Conservation (phyloP, 2,888 invertebrate species). For the Phorcus lineatus region DNA sequence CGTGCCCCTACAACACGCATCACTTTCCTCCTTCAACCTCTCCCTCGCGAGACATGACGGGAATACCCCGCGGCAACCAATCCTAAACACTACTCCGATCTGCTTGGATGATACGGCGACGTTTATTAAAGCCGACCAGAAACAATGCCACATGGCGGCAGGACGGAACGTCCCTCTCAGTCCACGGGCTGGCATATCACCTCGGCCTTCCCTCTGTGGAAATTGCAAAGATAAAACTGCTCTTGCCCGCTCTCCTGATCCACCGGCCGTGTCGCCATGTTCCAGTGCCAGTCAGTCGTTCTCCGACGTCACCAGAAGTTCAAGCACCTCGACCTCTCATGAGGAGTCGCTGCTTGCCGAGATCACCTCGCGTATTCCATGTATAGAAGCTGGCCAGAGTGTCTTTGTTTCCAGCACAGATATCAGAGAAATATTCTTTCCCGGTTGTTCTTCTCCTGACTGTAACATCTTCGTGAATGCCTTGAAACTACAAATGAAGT, state of each 20-base stretch:
- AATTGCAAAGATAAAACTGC: too few species aligned
- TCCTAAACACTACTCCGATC: too few species aligned
- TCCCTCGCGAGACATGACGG: too few species aligned
- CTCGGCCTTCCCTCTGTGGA: too few species aligned
- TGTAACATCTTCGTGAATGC: slow-evolving; percentile 52
- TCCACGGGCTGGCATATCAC: too few species aligned
- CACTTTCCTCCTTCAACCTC: too few species aligned
- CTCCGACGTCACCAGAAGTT: not conserved
- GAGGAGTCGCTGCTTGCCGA: not conserved
- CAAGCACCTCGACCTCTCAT: not conserved
- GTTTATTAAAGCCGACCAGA: too few species aligned
- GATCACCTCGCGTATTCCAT: slow-evolving; percentile 34
- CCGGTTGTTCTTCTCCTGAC: slow-evolving; percentile 44
- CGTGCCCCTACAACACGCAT: too few species aligned
- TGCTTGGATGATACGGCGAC: too few species aligned
- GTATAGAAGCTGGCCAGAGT: slow-evolving; percentile 30
- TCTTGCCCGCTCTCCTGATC: not conserved
- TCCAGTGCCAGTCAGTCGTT: not conserved
- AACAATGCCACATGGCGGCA: too few species aligned
- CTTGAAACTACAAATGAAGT: slow-evolving; percentile 44
- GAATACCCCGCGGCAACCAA: too few species aligned
- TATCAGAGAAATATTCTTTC: slow-evolving; percentile 51
- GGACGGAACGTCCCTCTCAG: too few species aligned
- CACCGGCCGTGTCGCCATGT: not conserved
- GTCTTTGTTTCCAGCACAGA: slow-evolving; percentile 54